phyloP scores from a whole-genome alignment of 2,797 vertebrate genomes.

The Falco biarmicus region DNA sequence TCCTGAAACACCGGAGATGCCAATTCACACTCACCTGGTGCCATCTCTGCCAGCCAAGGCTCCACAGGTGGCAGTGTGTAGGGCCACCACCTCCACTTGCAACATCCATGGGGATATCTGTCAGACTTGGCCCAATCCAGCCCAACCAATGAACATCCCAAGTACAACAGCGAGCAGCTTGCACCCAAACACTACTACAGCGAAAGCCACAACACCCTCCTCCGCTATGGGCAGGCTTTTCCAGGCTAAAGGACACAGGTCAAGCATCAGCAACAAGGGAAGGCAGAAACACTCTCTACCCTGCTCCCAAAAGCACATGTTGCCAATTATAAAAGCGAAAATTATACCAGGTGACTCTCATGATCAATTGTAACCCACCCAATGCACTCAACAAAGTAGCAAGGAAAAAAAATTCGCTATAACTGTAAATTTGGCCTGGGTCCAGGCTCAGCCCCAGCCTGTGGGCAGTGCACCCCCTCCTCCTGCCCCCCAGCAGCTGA shows the following conservation, averaged over 20 bases:
- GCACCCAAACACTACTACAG: background rate
- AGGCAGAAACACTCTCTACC: background rate
- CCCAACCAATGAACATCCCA: background rate
- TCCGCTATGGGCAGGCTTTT: fast-evolving
- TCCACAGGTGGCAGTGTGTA: background rate
- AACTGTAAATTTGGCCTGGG: background rate
- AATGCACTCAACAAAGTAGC: background rate
- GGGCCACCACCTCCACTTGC: background rate
- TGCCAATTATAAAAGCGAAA: background rate
- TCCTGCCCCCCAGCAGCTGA: background rate
- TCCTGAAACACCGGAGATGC: background rate
- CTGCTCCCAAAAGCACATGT: background rate
- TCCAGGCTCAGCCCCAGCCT: background rate
- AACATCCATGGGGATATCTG: background rate
- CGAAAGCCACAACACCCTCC: background rate
- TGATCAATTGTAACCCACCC: background rate
- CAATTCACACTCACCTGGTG: background rate
- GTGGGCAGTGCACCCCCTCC: background rate
- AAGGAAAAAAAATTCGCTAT: background rate
- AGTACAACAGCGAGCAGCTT: background rate
- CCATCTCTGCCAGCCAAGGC: background rate
- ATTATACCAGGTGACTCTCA: background rate
- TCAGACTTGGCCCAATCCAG: background rate
- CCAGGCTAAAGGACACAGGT: background rate
- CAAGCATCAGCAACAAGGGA: fast-evolving